Percentiles rank a stretch among this genome's conserved stretches.
Conservation (phyloP, 2,888 invertebrate species). For the Torymus auratus region DNA sequence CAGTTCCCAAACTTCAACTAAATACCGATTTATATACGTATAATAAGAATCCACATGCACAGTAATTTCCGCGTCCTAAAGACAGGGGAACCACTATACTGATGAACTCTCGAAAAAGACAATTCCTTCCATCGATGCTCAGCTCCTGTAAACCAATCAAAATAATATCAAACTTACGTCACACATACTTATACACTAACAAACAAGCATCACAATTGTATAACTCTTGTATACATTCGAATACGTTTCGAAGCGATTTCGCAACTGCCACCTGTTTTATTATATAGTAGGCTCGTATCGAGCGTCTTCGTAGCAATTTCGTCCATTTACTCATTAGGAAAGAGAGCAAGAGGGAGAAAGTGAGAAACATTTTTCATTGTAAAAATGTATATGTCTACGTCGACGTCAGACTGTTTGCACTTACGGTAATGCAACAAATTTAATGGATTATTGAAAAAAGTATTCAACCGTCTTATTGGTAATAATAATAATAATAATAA, state of each 20-base stretch:
- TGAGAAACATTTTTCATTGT: no score
- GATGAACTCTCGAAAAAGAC: no score
- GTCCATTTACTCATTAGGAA: slow-evolving; percentile 25
- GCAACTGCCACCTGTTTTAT: slow-evolving; percentile 34
- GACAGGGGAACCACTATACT: no score
- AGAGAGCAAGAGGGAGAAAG: background rate
- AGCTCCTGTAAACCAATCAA: background rate
- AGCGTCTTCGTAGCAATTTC: slow-evolving; percentile 19
- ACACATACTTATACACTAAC: background rate
- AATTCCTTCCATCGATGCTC: no score
- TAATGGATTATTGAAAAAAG: background rate
- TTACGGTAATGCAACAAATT: no score
- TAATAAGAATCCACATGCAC: no score
- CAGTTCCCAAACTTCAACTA: no score
- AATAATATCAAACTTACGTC: background rate
- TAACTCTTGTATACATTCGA: slow-evolving; percentile 9
- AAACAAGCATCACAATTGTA: background rate
- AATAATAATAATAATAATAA: slow-evolving; percentile 7
- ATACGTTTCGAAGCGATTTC: slow-evolving; percentile 24
- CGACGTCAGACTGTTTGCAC: no score
- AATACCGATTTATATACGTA: no score
- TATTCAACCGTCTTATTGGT: slow-evolving; percentile 13
- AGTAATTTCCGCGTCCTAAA: no score
- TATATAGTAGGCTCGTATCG: slow-evolving; percentile 45
- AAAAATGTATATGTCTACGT: background rate